Conservation (phyloP, 2,113 vertebrate species). For the Podarcis muralis region DNA sequence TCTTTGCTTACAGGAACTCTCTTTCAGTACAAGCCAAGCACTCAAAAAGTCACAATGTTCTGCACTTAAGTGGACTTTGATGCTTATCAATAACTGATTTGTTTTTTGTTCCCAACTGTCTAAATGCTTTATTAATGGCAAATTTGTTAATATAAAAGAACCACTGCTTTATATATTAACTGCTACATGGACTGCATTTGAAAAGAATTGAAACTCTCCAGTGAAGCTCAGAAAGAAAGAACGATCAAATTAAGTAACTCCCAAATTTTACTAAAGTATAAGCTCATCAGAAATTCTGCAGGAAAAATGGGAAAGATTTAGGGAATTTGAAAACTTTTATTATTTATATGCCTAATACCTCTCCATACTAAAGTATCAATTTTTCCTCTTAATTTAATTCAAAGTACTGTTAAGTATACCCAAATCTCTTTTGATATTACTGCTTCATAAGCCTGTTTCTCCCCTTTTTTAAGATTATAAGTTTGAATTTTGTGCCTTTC, state of each 20-base stretch:
- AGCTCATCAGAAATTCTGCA: background rate
- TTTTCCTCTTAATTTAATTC: background rate
- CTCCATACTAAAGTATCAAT: background rate
- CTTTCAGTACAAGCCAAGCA: background rate
- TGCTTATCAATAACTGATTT: background rate
- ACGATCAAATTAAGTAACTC: background rate
- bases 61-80: slow-evolving; percentile 13
- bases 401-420: background rate
- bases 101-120: background rate
- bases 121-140: background rate
- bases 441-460: background rate
- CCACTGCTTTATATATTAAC: background rate
- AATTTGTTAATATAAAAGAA: background rate
- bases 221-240: background rate
- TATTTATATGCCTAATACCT: background rate
- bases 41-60: background rate
- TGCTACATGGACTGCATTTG: background rate
- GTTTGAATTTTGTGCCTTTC: background rate
- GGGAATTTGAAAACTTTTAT: background rate
- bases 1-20: slow-evolving; percentile 10
- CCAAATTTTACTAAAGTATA: background rate
- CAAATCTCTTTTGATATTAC: background rate
- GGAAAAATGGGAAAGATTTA: background rate
- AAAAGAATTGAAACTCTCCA: background rate
- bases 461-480: background rate